These are phyloP conservation scores for Rafetus swinhoei DNA, from an alignment of 2,113 vertebrate species.

Conservation along the genomic window DNA sequence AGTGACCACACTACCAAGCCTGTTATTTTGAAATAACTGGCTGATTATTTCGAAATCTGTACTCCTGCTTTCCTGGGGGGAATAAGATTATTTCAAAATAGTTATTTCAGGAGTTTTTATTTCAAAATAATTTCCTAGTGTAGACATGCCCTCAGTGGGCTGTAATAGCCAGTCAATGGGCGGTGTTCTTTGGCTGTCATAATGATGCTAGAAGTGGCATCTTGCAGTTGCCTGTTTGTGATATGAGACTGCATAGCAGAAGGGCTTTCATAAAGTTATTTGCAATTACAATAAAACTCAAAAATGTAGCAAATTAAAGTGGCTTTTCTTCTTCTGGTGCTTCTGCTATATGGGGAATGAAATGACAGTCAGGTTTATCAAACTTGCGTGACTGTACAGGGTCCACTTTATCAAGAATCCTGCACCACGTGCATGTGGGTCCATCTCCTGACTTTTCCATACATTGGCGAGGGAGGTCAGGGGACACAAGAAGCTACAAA, in stretches of 20 bases:
- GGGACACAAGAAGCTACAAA: neutral
- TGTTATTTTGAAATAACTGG: too few species aligned
- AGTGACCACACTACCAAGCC: too few species aligned
- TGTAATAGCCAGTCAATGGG: neutral
- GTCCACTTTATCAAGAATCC: neutral
- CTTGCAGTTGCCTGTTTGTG: neutral
- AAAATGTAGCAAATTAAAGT: neutral
- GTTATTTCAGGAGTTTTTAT: too few species aligned
- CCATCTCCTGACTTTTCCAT: too few species aligned
- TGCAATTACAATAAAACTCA: neutral
- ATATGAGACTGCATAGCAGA: too few species aligned
- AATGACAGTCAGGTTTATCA: neutral
- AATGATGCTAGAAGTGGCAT: neutral
- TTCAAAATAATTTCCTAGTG: too few species aligned
- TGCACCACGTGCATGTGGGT: too few species aligned
- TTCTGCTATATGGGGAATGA: neutral
- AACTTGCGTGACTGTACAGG: neutral
- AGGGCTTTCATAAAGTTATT: neutral
- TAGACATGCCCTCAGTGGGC: neutral
- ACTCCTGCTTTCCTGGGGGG: too few species aligned
- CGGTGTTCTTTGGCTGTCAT: neutral
- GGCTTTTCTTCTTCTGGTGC: neutral
- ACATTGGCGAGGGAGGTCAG: too few species aligned
- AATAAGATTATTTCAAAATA: too few species aligned
- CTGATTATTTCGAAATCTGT: too few species aligned